phyloP scores from a whole-genome alignment of 2,888 invertebrate species.

The Phortica magna region DNA sequence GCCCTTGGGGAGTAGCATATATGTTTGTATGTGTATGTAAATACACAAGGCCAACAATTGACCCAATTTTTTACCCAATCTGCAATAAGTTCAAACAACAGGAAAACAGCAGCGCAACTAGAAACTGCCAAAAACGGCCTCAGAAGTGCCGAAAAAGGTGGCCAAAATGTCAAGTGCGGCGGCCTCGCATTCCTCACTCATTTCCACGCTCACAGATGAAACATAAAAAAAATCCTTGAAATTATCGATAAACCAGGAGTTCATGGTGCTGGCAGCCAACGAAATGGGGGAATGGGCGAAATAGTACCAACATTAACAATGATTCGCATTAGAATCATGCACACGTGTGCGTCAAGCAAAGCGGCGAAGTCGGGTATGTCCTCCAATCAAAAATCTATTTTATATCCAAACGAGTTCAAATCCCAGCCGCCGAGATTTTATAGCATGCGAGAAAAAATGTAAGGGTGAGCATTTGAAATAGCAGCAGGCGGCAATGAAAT shows the following conservation, averaged over 20 bases:
- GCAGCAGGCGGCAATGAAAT: slow-evolving; percentile 12
- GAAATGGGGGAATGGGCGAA: slow-evolving; percentile 29
- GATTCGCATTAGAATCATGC: neutral
- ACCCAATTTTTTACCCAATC: slow-evolving; percentile 69
- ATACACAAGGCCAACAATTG: slow-evolving; percentile 27
- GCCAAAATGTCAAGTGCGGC: neutral
- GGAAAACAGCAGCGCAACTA: slow-evolving; percentile 60
- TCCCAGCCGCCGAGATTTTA: neutral
- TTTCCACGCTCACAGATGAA: slow-evolving; percentile 54
- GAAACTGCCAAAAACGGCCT: slow-evolving; percentile 50
- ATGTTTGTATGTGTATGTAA: neutral
- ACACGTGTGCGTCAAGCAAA: neutral
- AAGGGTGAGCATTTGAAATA: neutral
- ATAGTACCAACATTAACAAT: slow-evolving; percentile 36
- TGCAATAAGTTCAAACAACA: slow-evolving; percentile 65
- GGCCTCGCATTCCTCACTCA: neutral
- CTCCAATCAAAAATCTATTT: neutral
- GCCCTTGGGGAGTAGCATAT: neutral
- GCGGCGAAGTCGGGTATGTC: neutral
- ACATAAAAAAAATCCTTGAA: slow-evolving; percentile 73
- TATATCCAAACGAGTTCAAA: neutral
- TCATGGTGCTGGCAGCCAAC: slow-evolving; percentile 57
- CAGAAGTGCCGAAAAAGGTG: neutral
- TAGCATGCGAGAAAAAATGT: slow-evolving; percentile 3
- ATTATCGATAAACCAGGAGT: slow-evolving; percentile 72